Conservation (phyloP, 2,797 vertebrate species). For the Saxicola maurus region DNA sequence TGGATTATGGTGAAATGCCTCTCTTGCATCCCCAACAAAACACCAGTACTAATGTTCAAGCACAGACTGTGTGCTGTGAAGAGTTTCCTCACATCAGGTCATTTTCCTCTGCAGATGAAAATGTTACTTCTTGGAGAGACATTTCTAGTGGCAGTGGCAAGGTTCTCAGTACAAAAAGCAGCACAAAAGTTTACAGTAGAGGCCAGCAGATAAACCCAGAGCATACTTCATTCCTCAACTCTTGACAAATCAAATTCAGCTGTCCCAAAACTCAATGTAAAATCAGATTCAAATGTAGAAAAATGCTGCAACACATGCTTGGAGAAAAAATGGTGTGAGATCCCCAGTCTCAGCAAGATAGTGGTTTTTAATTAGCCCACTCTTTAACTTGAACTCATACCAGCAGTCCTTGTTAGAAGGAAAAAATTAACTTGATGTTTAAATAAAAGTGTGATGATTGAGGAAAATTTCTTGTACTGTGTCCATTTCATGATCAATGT, state of each 20-base stretch:
- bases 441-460: background rate
- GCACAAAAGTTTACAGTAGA: background rate
- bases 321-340: background rate
- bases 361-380: constrained; percentile 61
- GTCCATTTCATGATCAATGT: background rate
- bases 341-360: constrained; percentile 48
- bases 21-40: background rate
- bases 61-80: background rate
- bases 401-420: background rate
- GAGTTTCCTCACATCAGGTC: background rate
- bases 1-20: background rate
- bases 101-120: constrained; percentile 26
- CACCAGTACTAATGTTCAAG: background rate
- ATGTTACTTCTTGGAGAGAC: background rate
- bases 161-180: background rate
- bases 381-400: constrained; percentile 26
- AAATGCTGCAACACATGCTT: constrained; percentile 24
- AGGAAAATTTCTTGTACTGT: background rate
- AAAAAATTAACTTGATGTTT: background rate
- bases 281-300: background rate
- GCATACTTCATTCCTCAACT: background rate
- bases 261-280: background rate
- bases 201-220: background rate
- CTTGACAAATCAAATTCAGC: background rate
- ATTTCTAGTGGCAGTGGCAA: background rate